A percentile compares a stretch with the other conserved stretches of the same genome.
phyloP scores from a whole-genome alignment of 2,888 invertebrate species.

The Lasioglossum figueresi region DNA sequence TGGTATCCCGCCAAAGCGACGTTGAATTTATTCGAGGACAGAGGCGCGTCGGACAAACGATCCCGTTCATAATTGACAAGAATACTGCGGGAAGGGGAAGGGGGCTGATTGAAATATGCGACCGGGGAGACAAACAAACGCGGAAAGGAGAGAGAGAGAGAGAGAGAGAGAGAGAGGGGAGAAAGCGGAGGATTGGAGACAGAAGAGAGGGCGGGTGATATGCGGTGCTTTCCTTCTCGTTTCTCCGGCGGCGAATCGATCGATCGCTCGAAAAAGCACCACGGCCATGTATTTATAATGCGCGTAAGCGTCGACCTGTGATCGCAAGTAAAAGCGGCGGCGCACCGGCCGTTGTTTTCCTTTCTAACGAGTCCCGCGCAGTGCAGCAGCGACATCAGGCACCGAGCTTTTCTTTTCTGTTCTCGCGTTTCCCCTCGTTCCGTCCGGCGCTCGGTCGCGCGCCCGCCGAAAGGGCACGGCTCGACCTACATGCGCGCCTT shows the following conservation, averaged over 20 bases:
- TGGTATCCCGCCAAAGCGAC: background rate
- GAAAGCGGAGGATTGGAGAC: background rate
- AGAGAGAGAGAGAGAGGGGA: too few species aligned
- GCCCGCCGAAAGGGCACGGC: background rate
- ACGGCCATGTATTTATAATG: conserved; percentile 29
- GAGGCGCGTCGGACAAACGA: conserved; percentile 12
- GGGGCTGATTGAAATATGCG: background rate
- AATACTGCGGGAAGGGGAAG: background rate
- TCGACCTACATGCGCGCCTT: conserved; percentile 13
- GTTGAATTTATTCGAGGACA: conserved; percentile 14
- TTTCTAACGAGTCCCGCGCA: conserved; percentile 2
- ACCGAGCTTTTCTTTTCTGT: background rate
- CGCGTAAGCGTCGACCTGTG: conserved; percentile 19
- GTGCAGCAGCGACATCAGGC: background rate
- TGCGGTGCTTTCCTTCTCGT: background rate
- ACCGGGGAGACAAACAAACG: conserved; percentile 12
- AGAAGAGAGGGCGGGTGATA: background rate
- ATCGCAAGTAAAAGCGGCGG: conserved; percentile 15
- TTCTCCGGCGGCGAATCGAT: conserved; percentile 8
- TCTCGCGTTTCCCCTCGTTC: background rate
- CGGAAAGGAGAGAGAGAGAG: too few species aligned
- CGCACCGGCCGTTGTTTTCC: conserved; percentile 9
- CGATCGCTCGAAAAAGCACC: conserved; percentile 7
- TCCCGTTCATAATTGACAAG: conserved; percentile 21
- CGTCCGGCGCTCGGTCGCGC: background rate